Base-by-base conservation (phyloP, 2,113 vertebrate species). In the Misgurnus anguillicaudatus region DNA sequence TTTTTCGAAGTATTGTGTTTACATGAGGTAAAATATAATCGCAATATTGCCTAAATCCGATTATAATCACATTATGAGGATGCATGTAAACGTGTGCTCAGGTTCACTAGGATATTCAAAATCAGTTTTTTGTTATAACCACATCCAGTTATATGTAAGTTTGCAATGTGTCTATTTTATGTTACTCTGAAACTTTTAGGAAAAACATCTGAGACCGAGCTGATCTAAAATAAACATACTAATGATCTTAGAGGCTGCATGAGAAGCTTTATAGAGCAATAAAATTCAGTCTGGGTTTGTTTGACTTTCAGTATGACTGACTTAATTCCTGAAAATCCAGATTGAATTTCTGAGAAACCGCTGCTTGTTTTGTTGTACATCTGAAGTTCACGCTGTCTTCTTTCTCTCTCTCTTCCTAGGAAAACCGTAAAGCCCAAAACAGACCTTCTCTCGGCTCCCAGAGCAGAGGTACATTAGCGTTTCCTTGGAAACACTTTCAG, bases 381-480 rank as follows among this genome's bases (percentile, higher is more conserved):
- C 2, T 73, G n/a, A 60, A 42, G 39, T 60, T 60, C 38, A 60
- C 36, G 45, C 4, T 78, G 38, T 66, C 48, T 62, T 77, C 19
- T 64, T 55, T 48, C 64, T 41, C 6, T 83, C 42, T 81, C 41
- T 82, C 65, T 80, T 80, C 65, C 24, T 80, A 94, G 93, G 82
- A 94, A 93, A 83, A 87, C 80, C 4, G 78, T 87, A 45, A 91
- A 92, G 86, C 83, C 89, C 45, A 93, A 90, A 85, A 89, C 83
- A 73, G 92, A 94, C 82, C 82, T 91, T 7, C 91, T 94, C 79
- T 92, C 91, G 47, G 90, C 92, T 21, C 93, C 93, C 57, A 89
- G 93, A 81, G 93, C 93, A 2, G 93, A 94, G 93, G 93, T 94
- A 87, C 78, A 60, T 79, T 48, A 77, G 83, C 51, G 75, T 82